Evolutionary conservation across 2,797 vertebrate genomes (phyloP).

Genomic region (Sciurus vulgaris): DNA sequence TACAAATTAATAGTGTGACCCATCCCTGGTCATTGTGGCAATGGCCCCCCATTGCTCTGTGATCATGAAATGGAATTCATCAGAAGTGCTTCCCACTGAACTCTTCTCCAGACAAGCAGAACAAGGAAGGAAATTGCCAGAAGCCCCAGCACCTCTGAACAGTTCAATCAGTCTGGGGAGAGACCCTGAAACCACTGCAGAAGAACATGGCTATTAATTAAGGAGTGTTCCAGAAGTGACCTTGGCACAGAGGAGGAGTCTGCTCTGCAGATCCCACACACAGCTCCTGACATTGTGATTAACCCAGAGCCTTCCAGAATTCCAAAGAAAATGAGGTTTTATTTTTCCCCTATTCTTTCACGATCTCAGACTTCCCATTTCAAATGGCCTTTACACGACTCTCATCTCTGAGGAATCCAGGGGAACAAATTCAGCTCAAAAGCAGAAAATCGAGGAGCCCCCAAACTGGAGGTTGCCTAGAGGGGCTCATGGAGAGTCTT

Average conservation of each 20-base stretch:
- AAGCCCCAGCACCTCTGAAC: background rate
- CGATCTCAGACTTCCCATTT: background rate
- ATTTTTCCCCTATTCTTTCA: background rate
- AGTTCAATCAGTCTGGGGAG: background rate
- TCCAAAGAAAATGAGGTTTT: background rate
- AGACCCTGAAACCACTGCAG: background rate
- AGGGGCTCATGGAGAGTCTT: background rate
- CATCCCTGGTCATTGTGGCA: constrained; percentile 62
- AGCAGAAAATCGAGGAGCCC: background rate
- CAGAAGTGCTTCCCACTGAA: background rate
- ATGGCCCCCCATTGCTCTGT: background rate
- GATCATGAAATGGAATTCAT: background rate
- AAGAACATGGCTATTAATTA: background rate
- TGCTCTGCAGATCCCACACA: background rate
- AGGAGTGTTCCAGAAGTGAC: background rate
- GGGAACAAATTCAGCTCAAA: background rate
- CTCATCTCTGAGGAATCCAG: background rate
- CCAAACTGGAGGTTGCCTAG: accelerated
- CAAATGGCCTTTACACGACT: accelerated
- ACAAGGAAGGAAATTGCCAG: background rate
- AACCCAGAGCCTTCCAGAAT: background rate
- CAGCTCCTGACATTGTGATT: background rate
- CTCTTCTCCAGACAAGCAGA: background rate
- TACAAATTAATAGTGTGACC: constrained; percentile 24
- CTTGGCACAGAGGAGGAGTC: accelerated